These are phyloP conservation scores for Cerastis leucographa DNA, from an alignment of 2,888 invertebrate genomes.

Conservation along the genomic window DNA sequence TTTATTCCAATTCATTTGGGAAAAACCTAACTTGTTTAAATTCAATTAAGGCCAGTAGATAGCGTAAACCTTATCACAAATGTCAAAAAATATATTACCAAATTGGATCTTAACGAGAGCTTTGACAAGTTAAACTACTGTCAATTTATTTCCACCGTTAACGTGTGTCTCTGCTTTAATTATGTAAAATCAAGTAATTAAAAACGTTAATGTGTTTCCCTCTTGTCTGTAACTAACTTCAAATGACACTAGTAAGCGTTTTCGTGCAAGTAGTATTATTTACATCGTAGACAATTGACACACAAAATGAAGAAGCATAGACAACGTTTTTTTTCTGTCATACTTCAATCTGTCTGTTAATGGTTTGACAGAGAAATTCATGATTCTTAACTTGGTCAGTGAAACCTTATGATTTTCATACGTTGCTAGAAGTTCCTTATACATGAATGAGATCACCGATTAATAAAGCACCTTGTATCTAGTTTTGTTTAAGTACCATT, in stretches of 20 bases:
- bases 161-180: slow-evolving; percentile 23
- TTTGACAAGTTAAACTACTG: neutral
- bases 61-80: slow-evolving; percentile 13
- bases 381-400: neutral
- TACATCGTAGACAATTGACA: slow-evolving; percentile 20
- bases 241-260: slow-evolving; percentile 30
- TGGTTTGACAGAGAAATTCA: slow-evolving; percentile 13
- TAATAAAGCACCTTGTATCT: no score
- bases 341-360: neutral
- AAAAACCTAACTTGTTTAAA: no score
- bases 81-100: slow-evolving; percentile 11
- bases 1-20: no score
- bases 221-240: slow-evolving; percentile 21
- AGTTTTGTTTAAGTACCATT: no score
- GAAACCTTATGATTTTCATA: neutral
- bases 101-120: slow-evolving; percentile 2
- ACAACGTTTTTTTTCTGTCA: neutral
- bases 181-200: slow-evolving; percentile 38
- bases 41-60: slow-evolving; percentile 20
- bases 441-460: no score
- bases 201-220: slow-evolving; percentile 21
- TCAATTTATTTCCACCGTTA: slow-evolving; percentile 5
- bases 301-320: neutral
- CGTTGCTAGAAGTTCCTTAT: neutral
- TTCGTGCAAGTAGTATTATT: slow-evolving; percentile 35